Evolutionary conservation across 2,888 invertebrate species (phyloP).

Genomic region (Nasonovia ribisnigri): DNA sequence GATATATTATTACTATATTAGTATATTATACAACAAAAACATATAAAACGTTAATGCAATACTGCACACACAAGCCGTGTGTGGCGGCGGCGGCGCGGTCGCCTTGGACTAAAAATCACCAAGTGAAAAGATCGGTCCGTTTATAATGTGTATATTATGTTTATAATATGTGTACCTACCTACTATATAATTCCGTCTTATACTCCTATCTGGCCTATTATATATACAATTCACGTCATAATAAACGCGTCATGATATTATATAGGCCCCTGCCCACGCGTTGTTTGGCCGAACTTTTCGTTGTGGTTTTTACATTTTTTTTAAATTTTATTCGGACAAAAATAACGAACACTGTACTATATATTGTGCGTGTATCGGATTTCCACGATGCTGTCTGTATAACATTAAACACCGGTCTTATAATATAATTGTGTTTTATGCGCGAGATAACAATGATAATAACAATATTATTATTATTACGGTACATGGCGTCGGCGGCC

Average conservation of each 20-base stretch:
- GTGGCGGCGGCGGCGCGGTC: background rate
- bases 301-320: background rate
- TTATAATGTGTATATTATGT: background rate
- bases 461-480: constrained; percentile 20
- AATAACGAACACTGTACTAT: background rate
- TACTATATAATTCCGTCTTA: background rate
- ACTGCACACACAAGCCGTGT: background rate
- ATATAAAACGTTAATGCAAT: background rate
- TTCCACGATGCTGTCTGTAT: constrained; percentile 5
- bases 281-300: background rate
- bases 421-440: constrained; percentile 33
- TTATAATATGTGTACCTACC: background rate
- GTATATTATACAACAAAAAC: background rate
- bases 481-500: constrained; percentile 40
- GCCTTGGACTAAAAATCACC: constrained; percentile 55
- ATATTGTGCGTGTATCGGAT: background rate
- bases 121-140: background rate
- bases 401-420: background rate
- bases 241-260: background rate
- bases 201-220: background rate
- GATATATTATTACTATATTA: too few species aligned
- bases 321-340: constrained; percentile 4
- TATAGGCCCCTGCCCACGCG: background rate
- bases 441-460: constrained; percentile 29
- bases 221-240: background rate